Evolutionary conservation across 2,888 invertebrate species (phyloP).

Genomic region (Pristionchus mayeri): DNA sequence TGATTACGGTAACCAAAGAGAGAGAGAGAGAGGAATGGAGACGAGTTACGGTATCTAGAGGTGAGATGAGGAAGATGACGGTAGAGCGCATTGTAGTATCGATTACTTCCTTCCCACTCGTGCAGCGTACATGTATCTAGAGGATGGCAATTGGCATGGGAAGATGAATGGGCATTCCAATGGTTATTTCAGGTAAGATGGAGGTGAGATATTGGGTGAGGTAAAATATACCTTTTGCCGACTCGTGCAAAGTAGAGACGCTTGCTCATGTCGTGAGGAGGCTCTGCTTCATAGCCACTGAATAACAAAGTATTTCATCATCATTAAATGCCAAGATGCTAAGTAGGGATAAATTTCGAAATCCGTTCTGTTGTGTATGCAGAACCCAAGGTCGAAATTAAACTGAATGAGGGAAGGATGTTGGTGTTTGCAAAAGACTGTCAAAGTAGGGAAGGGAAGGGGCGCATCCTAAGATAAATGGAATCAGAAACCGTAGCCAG

Average conservation of each 20-base stretch:
- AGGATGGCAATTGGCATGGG: not conserved
- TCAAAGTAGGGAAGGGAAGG: too few species aligned
- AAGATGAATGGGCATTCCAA: not conserved
- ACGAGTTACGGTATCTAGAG: constrained; percentile 35
- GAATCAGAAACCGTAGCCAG: not conserved
- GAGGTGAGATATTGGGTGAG: not conserved
- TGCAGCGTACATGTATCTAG: constrained; percentile 48
- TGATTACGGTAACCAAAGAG: not conserved
- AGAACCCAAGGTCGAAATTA: too few species aligned
- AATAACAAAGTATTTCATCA: not conserved
- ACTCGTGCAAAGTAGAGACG: constrained; percentile 48
- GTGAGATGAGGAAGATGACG: not conserved
- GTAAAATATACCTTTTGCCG: constrained; percentile 2
- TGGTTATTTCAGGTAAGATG: too few species aligned
- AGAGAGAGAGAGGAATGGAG: too few species aligned
- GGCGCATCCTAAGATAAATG: too few species aligned
- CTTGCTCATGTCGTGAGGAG: constrained; percentile 6
- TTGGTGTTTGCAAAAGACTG: too few species aligned
- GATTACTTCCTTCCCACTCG: constrained; percentile 41
- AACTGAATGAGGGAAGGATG: too few species aligned
- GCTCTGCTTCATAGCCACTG: not conserved
- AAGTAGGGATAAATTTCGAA: too few species aligned
- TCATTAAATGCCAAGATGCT: too few species aligned
- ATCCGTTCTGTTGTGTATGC: too few species aligned
- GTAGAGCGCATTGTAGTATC: not conserved